Base-by-base conservation (phyloP, 2,797 vertebrate genomes). In the Galaxias olidus region DNA sequence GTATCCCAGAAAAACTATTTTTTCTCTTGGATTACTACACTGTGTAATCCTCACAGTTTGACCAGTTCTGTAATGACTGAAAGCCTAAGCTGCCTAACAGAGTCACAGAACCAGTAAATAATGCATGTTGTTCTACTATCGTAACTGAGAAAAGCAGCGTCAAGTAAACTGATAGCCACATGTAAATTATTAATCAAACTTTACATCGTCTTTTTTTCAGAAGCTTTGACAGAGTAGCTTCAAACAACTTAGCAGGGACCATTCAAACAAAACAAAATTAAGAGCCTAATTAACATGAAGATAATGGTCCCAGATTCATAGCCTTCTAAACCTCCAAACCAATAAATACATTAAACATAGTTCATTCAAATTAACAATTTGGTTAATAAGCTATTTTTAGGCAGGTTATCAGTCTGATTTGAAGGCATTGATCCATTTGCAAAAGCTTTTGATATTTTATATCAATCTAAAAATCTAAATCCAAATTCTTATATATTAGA, bases 111-210 rank as follows among this genome's bases (percentile, higher is more conserved):
- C 71, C 69, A 9, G 71, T 99, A 86, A 98, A 98, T 98, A 95
- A 99, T 98, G 83, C 76, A 99, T 95, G 90, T 10, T 62, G 49
- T 11, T 84, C 90, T 90, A 74, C 94, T 94, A 96, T 96, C 93
- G 96, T 94, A 95, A 98, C 96, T 85, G 73, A 92, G 93, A 81
- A 95, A 92, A 93, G 91, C 91, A 89, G 93, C 78, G 93, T 91
- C 90, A 92, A 70, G 95, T 87, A 96, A 98, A 91, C 69, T 10
- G 92, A 99, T 95, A 92, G 67, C 73, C 59, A 43, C 73, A 77
- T 63, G 53, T 93, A 90, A 95, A 95, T 95, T 95, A 96, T 88
- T 96, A 75, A 90, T 86, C 59, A 71, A 74, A 79, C 62, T 90
- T 91, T 88, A 88, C 79, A 77, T 66, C 80, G 83, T 87, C 91